Evolutionary conservation across 2,797 vertebrate species (phyloP), one percentile per base, ranked within the genome.

Genomic region (Benthosema pterotum): DNA sequence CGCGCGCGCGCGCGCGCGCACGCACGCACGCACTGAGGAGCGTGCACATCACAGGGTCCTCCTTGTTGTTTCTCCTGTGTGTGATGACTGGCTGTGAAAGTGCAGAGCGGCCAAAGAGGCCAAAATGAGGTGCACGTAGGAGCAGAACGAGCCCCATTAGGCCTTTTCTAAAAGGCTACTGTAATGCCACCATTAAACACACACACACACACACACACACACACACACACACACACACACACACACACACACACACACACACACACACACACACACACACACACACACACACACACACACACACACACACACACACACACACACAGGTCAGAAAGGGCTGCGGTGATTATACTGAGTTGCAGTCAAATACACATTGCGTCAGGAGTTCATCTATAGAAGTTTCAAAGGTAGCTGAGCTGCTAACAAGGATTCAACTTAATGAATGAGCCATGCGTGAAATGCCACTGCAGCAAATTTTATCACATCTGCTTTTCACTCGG

Each of bases 351-450:
- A 38, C 32, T 11, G 32, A 38, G 32, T 38, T 11, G 28, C 28
- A 32, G 28, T 32, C 28, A 25, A 25, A 25, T 25, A 25, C 5
- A 32, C 28, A 32, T 5, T 32, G 28, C 5, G 28, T 32, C 28
- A 32, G 7, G 5, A 7, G 28, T 32, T 32, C 28, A 6, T 62
- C 42, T 53, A 12, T 11, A 57, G 32, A 48, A 56, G 53, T 63
- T 48, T 38, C 2, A 38, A 38, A 38, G 32, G 32, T 38, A 38
- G 8, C n/a, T n/a, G 5, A 5, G 32, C 32, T 62, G 63, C 74
- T 83, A 85, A 84, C 81, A 88, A 86, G 79, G 77, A 68, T 72
- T 72, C 17, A 65, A 48, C 74, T 83, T 83, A 71, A 87, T 79
- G 78, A 86, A 78, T 56, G 68, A 77, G 63, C 78, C 74, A 38